These are phyloP conservation scores for Hypena proboscidalis DNA, from an alignment of 2,888 invertebrate species.

Conservation along the genomic window DNA sequence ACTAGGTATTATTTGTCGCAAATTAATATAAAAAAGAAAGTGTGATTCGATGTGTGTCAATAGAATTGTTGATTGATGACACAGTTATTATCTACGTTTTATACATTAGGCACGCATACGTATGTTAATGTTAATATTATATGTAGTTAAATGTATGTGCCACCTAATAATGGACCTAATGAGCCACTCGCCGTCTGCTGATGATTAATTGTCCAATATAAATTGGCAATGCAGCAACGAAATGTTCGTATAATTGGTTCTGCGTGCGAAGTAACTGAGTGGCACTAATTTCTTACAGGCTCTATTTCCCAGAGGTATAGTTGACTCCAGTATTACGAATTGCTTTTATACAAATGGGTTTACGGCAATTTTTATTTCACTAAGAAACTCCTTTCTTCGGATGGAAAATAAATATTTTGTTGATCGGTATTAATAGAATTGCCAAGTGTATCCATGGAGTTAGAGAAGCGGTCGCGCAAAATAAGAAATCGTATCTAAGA, in stretches of 20 bases:
- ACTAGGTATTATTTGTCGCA: constrained; percentile 3
- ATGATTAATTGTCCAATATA: constrained; percentile 43
- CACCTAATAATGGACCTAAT: constrained; percentile 43
- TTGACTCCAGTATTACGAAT: background rate
- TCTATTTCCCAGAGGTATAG: constrained; percentile 25
- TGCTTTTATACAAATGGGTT: background rate
- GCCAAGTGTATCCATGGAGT: too few species aligned
- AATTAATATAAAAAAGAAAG: constrained; percentile 28
- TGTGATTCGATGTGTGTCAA: constrained; percentile 23
- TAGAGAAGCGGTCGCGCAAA: too few species aligned
- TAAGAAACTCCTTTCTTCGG: too few species aligned
- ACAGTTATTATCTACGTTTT: constrained; percentile 41
- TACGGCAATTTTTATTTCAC: too few species aligned
- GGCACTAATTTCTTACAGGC: constrained; percentile 31
- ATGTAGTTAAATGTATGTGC: constrained; percentile 43
- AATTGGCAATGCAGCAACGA: constrained; percentile 36
- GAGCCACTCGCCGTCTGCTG: constrained; percentile 35
- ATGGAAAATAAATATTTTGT: too few species aligned
- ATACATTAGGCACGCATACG: constrained; percentile 40
- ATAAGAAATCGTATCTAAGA: too few species aligned
- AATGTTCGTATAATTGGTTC: constrained; percentile 37
- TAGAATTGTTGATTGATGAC: constrained; percentile 45
- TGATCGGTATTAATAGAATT: too few species aligned
- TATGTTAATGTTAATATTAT: too few species aligned
- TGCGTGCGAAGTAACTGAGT: constrained; percentile 39